These are phyloP conservation scores for Pangasianodon hypophthalmus DNA, from an alignment of 2,113 vertebrate species.

Conservation along the genomic window DNA sequence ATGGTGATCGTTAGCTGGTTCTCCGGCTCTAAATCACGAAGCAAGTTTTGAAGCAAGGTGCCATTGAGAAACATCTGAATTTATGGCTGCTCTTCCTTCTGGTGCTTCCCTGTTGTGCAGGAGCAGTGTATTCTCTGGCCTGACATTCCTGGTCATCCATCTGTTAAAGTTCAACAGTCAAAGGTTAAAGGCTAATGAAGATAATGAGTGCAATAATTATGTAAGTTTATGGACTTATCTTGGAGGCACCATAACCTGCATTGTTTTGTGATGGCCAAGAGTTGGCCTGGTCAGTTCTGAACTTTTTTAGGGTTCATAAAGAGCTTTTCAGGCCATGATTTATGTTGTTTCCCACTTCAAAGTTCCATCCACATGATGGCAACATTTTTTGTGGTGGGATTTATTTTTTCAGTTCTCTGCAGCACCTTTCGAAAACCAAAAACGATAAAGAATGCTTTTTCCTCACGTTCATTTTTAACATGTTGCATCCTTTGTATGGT, in stretches of 20 bases:
- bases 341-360: background rate
- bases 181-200: slow-evolving; percentile 36
- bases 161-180: slow-evolving; percentile 31
- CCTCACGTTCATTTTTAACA: too few relatives aligned
- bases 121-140: background rate
- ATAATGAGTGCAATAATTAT: background rate
- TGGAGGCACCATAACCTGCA: background rate
- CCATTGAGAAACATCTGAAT: background rate
- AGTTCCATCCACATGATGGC: background rate
- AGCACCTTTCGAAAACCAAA: background rate
- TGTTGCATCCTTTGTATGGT: too few relatives aligned
- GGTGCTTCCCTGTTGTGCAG: slow-evolving; percentile 23
- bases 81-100: slow-evolving; percentile 7
- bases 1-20: background rate
- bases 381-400: background rate
- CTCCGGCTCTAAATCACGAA: slow-evolving; percentile 13
- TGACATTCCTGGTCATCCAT: background rate
- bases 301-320: background rate
- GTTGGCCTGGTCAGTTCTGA: too few relatives aligned
- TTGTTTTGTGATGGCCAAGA: background rate
- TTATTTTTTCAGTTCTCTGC: background rate
- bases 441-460: background rate
- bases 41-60: background rate
- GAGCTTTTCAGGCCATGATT: background rate
- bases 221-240: background rate